Conservation (phyloP, 2,888 invertebrate species). For the Tolmerus cingulatus region DNA sequence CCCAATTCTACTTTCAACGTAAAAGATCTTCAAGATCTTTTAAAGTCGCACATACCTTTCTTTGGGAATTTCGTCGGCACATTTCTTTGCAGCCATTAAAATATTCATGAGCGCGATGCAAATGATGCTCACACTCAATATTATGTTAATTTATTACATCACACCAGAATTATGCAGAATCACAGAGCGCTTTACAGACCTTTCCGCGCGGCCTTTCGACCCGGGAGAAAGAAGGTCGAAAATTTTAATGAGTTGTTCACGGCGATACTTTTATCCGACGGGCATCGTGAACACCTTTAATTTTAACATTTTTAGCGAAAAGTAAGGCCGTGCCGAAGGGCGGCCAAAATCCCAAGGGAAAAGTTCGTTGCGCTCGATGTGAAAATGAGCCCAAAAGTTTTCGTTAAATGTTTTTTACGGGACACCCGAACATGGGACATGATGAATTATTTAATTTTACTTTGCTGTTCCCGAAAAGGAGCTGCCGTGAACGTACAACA, state of each 20-base stretch:
- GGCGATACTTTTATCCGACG: neutral
- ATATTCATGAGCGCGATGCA: conserved; percentile 21
- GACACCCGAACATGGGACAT: neutral
- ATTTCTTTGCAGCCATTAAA: neutral
- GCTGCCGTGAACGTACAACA: neutral
- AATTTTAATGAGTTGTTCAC: neutral
- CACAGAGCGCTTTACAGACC: neutral
- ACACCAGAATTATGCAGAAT: neutral
- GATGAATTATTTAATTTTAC: neutral
- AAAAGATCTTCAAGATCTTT: neutral
- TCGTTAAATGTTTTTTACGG: neutral
- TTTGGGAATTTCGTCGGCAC: neutral
- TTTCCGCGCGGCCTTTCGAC: neutral
- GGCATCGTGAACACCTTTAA: neutral
- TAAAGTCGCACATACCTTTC: neutral
- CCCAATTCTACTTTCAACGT: neutral
- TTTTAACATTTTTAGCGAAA: neutral
- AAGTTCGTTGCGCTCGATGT: neutral
- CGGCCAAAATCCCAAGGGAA: neutral
- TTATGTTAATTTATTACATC: conserved; percentile 24
- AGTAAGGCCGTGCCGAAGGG: neutral
- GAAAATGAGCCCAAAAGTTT: neutral
- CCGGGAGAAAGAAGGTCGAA: neutral
- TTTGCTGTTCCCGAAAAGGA: neutral
- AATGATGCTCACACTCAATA: conserved; percentile 13